phyloP scores from a whole-genome alignment of 2,113 vertebrate species.

The Malaclemys terrapin region DNA sequence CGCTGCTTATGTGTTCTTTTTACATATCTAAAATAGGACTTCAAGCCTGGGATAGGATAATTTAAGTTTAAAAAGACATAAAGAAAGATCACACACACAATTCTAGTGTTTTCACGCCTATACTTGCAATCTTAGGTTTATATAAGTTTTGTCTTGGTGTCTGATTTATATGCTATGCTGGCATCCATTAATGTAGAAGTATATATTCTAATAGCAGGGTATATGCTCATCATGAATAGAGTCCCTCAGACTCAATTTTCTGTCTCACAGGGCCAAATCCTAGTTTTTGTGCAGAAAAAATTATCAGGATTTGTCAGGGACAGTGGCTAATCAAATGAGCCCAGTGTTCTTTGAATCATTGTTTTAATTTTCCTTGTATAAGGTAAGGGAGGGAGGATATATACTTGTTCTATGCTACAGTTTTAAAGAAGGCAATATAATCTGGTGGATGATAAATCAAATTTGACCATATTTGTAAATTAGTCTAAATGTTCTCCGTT shows the following conservation, averaged over 20 bases:
- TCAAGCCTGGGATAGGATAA: neutral
- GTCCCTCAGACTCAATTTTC: neutral
- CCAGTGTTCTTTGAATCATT: neutral
- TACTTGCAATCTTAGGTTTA: neutral
- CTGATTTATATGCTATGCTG: neutral
- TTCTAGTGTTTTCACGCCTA: neutral
- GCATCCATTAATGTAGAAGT: neutral
- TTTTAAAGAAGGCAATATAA: neutral
- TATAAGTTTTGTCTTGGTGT: neutral
- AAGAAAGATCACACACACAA: neutral
- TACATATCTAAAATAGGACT: neutral
- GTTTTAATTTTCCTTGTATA: neutral
- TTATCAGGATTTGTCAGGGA: slow-evolving; percentile 10
- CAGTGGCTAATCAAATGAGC: fast-evolving
- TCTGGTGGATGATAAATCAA: neutral
- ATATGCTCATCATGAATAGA: neutral
- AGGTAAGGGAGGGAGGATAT: neutral
- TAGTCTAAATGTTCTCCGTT: neutral
- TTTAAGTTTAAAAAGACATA: too few species aligned
- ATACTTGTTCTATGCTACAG: neutral
- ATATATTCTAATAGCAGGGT: neutral
- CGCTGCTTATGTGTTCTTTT: neutral
- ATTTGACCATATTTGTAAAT: neutral
- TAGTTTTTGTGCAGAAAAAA: neutral
- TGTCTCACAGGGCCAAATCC: neutral